phyloP scores from a whole-genome alignment of 2,888 invertebrate genomes.

The Penaeus monodon region DNA sequence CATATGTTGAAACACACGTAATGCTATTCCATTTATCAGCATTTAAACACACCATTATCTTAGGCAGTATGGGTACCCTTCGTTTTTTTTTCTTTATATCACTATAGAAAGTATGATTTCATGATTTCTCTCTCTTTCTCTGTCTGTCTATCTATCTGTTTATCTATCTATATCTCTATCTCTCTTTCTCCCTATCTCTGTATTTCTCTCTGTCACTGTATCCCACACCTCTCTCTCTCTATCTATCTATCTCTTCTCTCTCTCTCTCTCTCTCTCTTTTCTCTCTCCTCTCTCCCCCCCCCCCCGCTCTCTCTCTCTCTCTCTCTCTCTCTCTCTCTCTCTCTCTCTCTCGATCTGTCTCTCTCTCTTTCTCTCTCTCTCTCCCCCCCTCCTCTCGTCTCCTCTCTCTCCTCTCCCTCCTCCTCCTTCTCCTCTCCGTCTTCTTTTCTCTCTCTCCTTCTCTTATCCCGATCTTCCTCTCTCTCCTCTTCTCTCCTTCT shows the following conservation, averaged over 20 bases:
- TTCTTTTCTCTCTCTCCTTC: background rate
- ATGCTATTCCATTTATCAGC: too few relatives aligned
- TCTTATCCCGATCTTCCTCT: constrained; percentile 30
- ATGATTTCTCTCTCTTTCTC: background rate
- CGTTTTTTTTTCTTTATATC: background rate
- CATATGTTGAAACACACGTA: too few relatives aligned
- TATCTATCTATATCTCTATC: background rate
- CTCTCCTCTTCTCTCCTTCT: constrained; percentile 14
- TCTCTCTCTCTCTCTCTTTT: background rate
- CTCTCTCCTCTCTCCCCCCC: background rate
- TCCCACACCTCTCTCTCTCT: constrained; percentile 2
- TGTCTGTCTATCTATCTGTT: background rate
- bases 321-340: constrained; percentile 22
- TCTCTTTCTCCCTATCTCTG: too few relatives aligned
- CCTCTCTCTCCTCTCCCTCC: background rate
- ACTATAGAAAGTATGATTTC: background rate
- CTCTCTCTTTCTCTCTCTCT: background rate
- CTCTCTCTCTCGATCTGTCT: background rate
- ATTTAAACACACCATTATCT: too few relatives aligned
- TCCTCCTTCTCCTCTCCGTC: background rate
- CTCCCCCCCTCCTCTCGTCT: background rate
- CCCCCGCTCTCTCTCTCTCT: constrained; percentile 1
- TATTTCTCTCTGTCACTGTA: background rate
- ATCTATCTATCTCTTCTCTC: background rate
- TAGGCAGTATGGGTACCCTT: too few relatives aligned